Percentiles rank a stretch among this genome's conserved stretches.
Evolutionary conservation across 2,113 vertebrate species (phyloP).

Genomic region (Fulica atra): DNA sequence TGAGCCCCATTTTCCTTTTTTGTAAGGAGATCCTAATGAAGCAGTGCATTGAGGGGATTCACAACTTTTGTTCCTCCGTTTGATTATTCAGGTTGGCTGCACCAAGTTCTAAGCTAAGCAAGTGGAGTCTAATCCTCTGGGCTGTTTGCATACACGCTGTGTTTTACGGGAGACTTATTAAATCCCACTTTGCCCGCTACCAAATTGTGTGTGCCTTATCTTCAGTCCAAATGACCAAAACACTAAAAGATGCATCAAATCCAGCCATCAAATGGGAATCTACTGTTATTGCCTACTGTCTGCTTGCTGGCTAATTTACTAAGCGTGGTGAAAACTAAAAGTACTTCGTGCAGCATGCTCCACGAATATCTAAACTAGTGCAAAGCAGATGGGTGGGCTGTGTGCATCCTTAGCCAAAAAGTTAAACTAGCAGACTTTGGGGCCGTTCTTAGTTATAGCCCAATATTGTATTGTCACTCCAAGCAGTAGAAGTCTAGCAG

Average conservation of each 20-base stretch:
- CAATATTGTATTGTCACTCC: background rate
- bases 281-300: background rate
- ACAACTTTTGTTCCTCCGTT: slow-evolving; percentile 86
- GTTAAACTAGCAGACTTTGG: background rate
- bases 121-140: slow-evolving; percentile 81
- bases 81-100: slow-evolving; percentile 95
- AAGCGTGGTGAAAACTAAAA: slow-evolving; percentile 13
- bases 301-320: slow-evolving; percentile 48
- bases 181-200: slow-evolving; percentile 66
- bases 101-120: slow-evolving; percentile 88
- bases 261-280: slow-evolving; percentile 14
- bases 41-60: slow-evolving; percentile 76
- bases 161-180: slow-evolving; percentile 73
- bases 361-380: background rate
- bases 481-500: background rate
- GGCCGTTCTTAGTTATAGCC: background rate
- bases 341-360: background rate
- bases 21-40: slow-evolving; percentile 92
- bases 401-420: background rate
- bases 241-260: slow-evolving; percentile 23
- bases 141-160: slow-evolving; percentile 86
- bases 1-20: slow-evolving; percentile 79
- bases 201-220: slow-evolving; percentile 41
- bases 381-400: background rate
- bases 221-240: slow-evolving; percentile 46